Evolutionary conservation across 1,140 invertebrate genomes (phyloP).

Genomic region (Papilio dardanus): DNA sequence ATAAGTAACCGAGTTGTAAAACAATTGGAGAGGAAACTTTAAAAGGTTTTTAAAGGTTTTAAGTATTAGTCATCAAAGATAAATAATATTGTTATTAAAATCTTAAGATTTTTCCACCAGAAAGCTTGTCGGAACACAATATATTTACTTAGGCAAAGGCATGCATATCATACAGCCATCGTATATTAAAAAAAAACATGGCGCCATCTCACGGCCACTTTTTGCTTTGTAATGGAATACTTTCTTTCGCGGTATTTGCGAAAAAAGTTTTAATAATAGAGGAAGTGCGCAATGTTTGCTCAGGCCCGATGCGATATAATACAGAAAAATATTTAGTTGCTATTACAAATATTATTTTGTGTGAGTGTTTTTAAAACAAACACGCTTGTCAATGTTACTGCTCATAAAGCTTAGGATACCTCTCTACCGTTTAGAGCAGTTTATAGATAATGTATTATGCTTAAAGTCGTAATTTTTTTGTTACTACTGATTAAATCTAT

Average conservation of each 20-base stretch:
- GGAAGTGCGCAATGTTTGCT: constrained; percentile 69
- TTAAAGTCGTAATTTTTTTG: not conserved
- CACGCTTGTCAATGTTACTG: constrained; percentile 42
- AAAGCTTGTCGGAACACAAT: constrained; percentile 1
- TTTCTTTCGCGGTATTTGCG: constrained; percentile 58
- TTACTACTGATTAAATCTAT: too few species aligned
- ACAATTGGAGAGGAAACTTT: too few species aligned
- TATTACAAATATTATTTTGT: constrained; percentile 52
- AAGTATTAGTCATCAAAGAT: not conserved
- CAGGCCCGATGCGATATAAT: constrained; percentile 59
- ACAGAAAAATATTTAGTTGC: constrained; percentile 67
- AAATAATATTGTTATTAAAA: not conserved
- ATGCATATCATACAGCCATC: constrained; percentile 28
- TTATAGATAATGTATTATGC: constrained; percentile 3
- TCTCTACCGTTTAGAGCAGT: constrained; percentile 22
- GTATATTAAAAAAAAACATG: constrained; percentile 50
- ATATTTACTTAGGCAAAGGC: constrained; percentile 36
- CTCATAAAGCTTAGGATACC: too few species aligned
- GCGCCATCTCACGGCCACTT: constrained; percentile 62
- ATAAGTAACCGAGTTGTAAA: not conserved
- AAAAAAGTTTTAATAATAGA: constrained; percentile 55
- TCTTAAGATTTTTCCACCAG: not conserved
- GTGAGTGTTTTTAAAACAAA: constrained; percentile 56
- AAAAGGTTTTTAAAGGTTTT: too few species aligned
- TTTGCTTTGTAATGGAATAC: constrained; percentile 67